A percentile compares a stretch with the other conserved stretches of the same genome.
Evolutionary conservation across 2,888 invertebrate species (phyloP).

Genomic region (Cordilura impudica): DNA sequence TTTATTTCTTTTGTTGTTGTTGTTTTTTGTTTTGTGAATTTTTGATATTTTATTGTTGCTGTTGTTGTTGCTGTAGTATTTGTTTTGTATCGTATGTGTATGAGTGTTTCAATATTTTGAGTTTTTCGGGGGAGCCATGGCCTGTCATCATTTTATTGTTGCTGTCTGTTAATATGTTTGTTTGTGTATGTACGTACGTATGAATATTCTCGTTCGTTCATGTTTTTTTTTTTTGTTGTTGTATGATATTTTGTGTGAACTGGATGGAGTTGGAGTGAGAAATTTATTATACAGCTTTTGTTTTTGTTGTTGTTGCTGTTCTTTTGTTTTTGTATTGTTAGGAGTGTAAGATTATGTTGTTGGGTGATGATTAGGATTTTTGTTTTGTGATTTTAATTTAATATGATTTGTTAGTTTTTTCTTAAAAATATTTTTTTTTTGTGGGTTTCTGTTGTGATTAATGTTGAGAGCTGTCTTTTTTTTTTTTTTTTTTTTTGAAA

Average conservation of each 20-base stretch:
- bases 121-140: background rate
- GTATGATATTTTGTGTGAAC: background rate
- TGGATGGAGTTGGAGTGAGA: conserved; percentile 13
- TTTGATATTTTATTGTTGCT: background rate
- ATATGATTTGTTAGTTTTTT: background rate
- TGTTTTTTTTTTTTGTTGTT: background rate
- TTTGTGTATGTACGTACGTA: background rate
- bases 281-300: conserved; percentile 25
- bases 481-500: too few relatives aligned
- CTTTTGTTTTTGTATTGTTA: background rate
- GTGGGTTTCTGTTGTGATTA: background rate
- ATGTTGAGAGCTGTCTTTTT: background rate
- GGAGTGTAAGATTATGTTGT: background rate
- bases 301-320: background rate
- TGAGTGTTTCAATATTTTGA: background rate
- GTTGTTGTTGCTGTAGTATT: background rate
- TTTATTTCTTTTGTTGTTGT: conserved; percentile 17
- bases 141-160: conserved; percentile 38
- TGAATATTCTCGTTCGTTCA: background rate
- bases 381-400: background rate
- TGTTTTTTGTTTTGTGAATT: background rate
- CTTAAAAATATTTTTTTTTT: background rate
- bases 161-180: conserved; percentile 18
- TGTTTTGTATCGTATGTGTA: conserved; percentile 4
- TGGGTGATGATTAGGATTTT: background rate